Percentiles rank a stretch among this genome's conserved stretches.
phyloP scores from a whole-genome alignment of 2,113 vertebrate species.

The Epinephelus fuscoguttatus region DNA sequence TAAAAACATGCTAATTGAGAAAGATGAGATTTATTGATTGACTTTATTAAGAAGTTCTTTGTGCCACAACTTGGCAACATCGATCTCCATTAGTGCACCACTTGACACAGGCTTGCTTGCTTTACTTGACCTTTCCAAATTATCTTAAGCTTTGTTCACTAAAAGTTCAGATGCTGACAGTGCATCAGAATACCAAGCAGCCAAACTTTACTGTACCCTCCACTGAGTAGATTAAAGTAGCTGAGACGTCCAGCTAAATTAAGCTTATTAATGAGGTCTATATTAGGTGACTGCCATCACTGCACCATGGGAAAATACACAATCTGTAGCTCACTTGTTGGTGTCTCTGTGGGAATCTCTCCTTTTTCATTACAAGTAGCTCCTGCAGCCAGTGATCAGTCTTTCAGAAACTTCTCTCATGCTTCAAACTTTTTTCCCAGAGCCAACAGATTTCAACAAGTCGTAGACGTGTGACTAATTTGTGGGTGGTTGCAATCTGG shows the following conservation, averaged over 20 bases:
- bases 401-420: not conserved
- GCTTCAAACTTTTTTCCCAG: constrained; percentile 8
- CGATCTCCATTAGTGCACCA: not conserved
- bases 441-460: constrained; percentile 14
- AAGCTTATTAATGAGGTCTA: constrained; percentile 14
- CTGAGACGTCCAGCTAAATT: constrained; percentile 17
- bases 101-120: not conserved
- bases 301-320: not conserved
- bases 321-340: not conserved
- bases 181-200: not conserved
- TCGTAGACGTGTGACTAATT: constrained; percentile 45
- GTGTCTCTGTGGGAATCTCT: not conserved
- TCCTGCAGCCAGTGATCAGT: constrained; percentile 2
- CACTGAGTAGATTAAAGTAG: constrained; percentile 8
- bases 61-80: not conserved
- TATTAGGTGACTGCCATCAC: constrained; percentile 17
- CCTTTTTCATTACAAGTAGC: constrained; percentile 2
- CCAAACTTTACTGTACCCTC: not conserved
- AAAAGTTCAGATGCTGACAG: not conserved
- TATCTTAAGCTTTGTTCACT: not conserved
- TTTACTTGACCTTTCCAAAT: not conserved
- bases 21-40: not conserved
- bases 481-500: constrained; percentile 34
- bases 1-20: not conserved
- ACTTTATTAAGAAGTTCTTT: not conserved